Conservation (phyloP, 2,888 invertebrate species). For the Bimastos eiseni region DNA sequence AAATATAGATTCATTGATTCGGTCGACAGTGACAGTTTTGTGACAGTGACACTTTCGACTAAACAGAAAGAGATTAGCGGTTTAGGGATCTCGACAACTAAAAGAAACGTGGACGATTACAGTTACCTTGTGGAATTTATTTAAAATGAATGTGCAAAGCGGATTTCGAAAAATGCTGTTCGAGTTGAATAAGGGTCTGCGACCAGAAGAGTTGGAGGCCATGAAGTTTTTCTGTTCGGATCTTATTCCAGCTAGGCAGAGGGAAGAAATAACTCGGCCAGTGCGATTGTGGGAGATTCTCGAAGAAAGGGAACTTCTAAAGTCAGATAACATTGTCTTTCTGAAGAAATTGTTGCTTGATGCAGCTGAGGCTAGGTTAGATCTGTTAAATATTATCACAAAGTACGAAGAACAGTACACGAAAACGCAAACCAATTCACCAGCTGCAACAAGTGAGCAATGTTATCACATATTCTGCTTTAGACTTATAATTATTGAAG, state of each 20-base stretch:
- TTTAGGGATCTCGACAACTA: neutral
- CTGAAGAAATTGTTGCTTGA: slow-evolving; percentile 6
- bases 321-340: slow-evolving; percentile 3
- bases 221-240: neutral
- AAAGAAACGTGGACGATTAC: neutral
- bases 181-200: neutral
- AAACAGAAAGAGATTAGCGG: too few relatives aligned
- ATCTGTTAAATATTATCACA: neutral
- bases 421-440: neutral
- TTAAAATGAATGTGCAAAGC: neutral
- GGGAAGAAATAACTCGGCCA: neutral
- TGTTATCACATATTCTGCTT: too few relatives aligned
- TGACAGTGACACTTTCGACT: neutral
- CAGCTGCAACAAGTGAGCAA: neutral
- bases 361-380: neutral
- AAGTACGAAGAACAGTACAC: neutral
- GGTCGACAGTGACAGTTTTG: neutral
- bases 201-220: neutral
- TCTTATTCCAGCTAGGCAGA: neutral
- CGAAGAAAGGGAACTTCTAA: neutral
- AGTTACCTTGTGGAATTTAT: neutral
- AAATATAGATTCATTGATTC: neutral
- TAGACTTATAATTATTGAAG: too few relatives aligned
- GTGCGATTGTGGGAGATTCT: neutral
- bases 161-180: neutral